Percentiles rank a stretch among this genome's conserved stretches.
Conservation (phyloP, 2,113 vertebrate species). For the Hemichromis elongatus region DNA sequence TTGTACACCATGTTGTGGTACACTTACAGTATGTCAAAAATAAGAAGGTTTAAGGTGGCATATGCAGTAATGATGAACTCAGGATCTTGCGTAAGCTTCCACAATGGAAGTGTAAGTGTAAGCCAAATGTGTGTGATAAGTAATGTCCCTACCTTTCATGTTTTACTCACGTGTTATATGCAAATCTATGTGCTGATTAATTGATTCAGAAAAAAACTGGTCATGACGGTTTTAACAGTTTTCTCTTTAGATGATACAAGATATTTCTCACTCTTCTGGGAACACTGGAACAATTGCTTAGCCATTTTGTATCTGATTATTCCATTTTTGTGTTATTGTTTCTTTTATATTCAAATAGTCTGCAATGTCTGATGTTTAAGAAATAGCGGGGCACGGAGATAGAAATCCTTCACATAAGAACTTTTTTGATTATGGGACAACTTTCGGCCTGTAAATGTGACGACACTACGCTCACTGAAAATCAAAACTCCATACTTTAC, state of each 20-base stretch:
- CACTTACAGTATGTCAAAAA: background rate
- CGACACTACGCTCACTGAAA: background rate
- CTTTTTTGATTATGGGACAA: background rate
- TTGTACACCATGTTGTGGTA: background rate
- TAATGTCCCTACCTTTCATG: background rate
- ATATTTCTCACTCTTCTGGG: background rate
- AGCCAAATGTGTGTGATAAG: background rate
- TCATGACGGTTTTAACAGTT: background rate
- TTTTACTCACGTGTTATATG: background rate
- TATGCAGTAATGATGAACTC: background rate
- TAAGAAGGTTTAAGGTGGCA: background rate
- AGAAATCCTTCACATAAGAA: background rate
- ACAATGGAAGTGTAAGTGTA: background rate
- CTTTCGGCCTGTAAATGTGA: background rate
- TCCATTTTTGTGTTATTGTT: background rate
- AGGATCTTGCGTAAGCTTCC: background rate
- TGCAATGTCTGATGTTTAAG: background rate
- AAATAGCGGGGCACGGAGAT: background rate
- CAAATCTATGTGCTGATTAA: background rate
- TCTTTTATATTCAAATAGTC: background rate
- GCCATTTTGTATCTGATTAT: background rate
- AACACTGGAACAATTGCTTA: background rate
- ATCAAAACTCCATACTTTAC: background rate
- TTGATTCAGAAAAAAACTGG: background rate
- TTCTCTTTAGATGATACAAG: background rate